Conservation (phyloP, 2,888 invertebrate genomes). For the Melinopterus prodromus region DNA sequence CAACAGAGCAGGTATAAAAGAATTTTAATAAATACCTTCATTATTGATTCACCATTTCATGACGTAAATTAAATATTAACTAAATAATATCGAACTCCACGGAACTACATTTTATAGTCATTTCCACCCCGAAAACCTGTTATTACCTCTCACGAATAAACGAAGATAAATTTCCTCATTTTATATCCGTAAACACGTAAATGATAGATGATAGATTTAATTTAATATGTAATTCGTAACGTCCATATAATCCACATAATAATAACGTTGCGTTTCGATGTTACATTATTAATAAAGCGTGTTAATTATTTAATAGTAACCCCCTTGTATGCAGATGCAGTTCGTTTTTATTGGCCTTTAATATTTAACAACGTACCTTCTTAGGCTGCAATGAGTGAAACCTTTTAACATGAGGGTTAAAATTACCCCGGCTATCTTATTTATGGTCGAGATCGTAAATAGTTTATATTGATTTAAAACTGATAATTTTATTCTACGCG, state of each 20-base stretch:
- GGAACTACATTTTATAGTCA: neutral
- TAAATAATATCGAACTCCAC: neutral
- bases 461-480: constrained; percentile 18
- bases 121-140: neutral
- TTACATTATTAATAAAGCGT: neutral
- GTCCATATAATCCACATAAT: neutral
- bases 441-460: neutral
- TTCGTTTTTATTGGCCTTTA: neutral
- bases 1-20: neutral
- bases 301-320: neutral
- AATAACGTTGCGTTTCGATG: neutral
- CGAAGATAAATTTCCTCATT: neutral
- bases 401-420: neutral
- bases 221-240: neutral
- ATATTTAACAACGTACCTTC: neutral
- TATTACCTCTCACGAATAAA: neutral
- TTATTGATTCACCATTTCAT: neutral
- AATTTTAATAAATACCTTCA: neutral
- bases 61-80: neutral
- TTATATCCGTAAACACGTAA: neutral
- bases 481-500: neutral
- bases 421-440: neutral
- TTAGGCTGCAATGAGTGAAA: neutral
- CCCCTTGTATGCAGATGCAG: neutral
- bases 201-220: neutral